These are phyloP conservation scores for Ptychodera flava DNA, from an alignment of 35 echinoderm and acorn worm genomes.

Conservation along the genomic window DNA sequence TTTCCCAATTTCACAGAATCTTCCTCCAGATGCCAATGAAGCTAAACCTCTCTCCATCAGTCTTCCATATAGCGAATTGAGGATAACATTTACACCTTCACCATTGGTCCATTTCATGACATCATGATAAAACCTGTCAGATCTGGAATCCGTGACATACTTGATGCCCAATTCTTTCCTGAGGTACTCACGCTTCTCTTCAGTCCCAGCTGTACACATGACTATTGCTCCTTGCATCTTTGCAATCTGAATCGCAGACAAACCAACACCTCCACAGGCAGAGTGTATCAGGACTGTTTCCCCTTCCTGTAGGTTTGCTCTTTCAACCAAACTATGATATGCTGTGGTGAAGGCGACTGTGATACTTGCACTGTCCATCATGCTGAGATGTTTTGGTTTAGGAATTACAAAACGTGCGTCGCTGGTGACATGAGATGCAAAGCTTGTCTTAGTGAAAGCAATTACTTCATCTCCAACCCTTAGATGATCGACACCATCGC, in stretches of 20 bases:
- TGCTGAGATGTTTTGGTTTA: too few relatives aligned
- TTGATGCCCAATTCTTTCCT: constrained; percentile 28
- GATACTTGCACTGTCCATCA: constrained; percentile 20
- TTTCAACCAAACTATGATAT: constrained; percentile 59
- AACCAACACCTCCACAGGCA: constrained; percentile 15
- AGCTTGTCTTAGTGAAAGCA: constrained; percentile 4
- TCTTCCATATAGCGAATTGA: constrained; percentile 34
- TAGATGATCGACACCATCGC: too few relatives aligned
- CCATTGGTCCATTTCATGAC: constrained; percentile 41
- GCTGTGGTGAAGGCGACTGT: constrained; percentile 45
- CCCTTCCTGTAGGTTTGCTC: constrained; percentile 48
- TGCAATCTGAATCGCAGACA: too few relatives aligned
- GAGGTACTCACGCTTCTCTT: constrained; percentile 9
- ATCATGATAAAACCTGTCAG: constrained; percentile 28
- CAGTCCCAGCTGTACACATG: constrained; percentile 13
- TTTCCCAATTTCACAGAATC: too few relatives aligned
- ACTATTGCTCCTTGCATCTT: too few relatives aligned
- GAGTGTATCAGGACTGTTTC: constrained; percentile 65
- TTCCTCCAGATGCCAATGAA: constrained; percentile 34
- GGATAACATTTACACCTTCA: too few relatives aligned
- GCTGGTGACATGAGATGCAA: constrained; percentile 53
- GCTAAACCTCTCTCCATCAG: constrained; percentile 31
- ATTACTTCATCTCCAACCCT: too few relatives aligned
- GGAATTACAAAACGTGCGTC: too few relatives aligned
- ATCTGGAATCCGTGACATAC: constrained; percentile 5